A percentile compares a stretch with the other conserved stretches of the same genome.
These are phyloP conservation scores for Jordanella pulchra DNA, from an alignment of 2,797 vertebrate species.

Conservation along the genomic window DNA sequence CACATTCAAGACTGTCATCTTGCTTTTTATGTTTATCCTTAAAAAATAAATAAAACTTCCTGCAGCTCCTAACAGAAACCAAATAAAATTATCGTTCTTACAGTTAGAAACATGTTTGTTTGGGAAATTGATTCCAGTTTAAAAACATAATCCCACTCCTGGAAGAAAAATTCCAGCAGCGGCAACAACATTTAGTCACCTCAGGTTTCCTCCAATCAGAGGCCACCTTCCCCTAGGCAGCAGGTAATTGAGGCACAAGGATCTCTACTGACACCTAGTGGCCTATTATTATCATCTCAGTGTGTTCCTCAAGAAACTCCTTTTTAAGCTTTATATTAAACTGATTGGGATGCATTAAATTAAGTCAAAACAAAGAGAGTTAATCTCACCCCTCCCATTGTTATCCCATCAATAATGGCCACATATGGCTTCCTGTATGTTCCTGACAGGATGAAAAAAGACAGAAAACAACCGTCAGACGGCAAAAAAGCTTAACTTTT, in stretches of 20 bases:
- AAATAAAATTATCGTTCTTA: neutral
- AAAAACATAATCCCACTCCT: slow-evolving; percentile 28
- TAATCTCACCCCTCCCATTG: slow-evolving; percentile 96
- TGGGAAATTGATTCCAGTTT: slow-evolving; percentile 4
- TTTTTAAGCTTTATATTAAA: neutral
- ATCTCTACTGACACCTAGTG: slow-evolving; percentile 66
- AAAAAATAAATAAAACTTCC: neutral
- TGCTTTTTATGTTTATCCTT: neutral
- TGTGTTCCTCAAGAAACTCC: rapidly evolving
- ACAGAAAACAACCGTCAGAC: neutral
- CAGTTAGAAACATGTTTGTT: neutral
- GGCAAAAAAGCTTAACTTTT: no score
- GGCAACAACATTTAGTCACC: slow-evolving; percentile 54
- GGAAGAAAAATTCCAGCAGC: slow-evolving; percentile 28
- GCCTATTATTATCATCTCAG: slow-evolving; percentile 10
- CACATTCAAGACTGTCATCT: neutral
- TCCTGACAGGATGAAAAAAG: slow-evolving; percentile 73
- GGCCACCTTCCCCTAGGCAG: slow-evolving; percentile 33
- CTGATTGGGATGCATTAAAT: neutral
- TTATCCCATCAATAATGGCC: slow-evolving; percentile 93
- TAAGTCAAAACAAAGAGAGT: neutral
- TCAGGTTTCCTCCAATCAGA: slow-evolving; percentile 65
- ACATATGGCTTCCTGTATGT: slow-evolving; percentile 89
- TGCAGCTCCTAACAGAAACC: no score
- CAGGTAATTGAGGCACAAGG: slow-evolving; percentile 4